A percentile compares a stretch with the other conserved stretches of the same genome.
phyloP scores from a whole-genome alignment of 2,113 vertebrate genomes.

The Heloderma charlesbogerti region DNA sequence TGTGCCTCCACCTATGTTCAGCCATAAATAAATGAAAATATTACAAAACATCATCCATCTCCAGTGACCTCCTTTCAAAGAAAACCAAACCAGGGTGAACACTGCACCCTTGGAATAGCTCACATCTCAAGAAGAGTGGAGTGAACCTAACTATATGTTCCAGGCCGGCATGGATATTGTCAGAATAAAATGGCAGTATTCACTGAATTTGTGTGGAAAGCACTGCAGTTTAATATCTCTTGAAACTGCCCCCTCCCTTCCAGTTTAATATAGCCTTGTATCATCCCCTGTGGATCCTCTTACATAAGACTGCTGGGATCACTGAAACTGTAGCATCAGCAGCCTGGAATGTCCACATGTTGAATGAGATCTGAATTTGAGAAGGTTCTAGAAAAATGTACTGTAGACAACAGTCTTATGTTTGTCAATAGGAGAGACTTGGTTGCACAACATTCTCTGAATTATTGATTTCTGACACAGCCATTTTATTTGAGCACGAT shows the following conservation, averaged over 20 bases:
- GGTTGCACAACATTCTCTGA: conserved; percentile 26
- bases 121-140: not conserved
- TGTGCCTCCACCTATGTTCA: not conserved
- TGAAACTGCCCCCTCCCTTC: not conserved
- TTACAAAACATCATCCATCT: not conserved
- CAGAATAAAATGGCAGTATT: not conserved
- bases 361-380: not conserved
- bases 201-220: not conserved
- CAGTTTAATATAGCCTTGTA: not conserved
- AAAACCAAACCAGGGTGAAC: not conserved
- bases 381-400: not conserved
- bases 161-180: too few species aligned
- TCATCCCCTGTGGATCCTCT: not conserved
- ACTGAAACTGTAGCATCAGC: not conserved
- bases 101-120: not conserved
- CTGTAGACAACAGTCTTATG: not conserved
- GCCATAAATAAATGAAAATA: not conserved
- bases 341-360: not conserved
- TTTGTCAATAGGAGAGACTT: not conserved
- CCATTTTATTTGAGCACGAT: not conserved
- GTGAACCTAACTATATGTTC: too few species aligned
- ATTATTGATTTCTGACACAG: conserved; percentile 41
- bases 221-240: not conserved
- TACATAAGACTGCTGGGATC: not conserved
- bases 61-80: not conserved